These are phyloP conservation scores for Cryptops parisi DNA, from an alignment of 2,888 invertebrate species.

Conservation along the genomic window DNA sequence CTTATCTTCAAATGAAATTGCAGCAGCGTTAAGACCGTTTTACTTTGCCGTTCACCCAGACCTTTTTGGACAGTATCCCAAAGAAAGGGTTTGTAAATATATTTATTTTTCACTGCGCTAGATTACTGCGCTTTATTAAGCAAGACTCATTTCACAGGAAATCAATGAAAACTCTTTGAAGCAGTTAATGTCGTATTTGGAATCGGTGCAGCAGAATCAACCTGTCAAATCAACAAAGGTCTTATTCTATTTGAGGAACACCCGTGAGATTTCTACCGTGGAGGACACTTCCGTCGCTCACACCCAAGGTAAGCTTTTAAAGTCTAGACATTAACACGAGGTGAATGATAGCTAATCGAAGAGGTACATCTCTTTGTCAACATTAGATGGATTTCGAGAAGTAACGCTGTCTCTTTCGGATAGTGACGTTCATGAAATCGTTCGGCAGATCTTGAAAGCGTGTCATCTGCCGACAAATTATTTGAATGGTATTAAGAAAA, in stretches of 20 bases:
- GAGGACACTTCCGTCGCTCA: too few relatives aligned
- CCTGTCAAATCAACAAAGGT: slow-evolving; percentile 47
- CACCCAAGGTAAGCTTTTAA: too few relatives aligned
- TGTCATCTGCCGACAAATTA: slow-evolving; percentile 78
- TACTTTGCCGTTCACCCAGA: slow-evolving; percentile 94
- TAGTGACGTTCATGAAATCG: slow-evolving; percentile 51
- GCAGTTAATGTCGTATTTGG: slow-evolving; percentile 67
- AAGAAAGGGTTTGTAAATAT: slow-evolving; percentile 69
- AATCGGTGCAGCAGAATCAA: slow-evolving; percentile 48
- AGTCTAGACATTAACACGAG: too few relatives aligned
- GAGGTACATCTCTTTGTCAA: too few relatives aligned
- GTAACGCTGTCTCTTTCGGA: slow-evolving; percentile 58
- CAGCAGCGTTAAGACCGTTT: slow-evolving; percentile 80
- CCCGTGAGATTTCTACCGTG: too few relatives aligned
- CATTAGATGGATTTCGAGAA: slow-evolving; percentile 22
- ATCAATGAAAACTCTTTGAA: slow-evolving; percentile 84
- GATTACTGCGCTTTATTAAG: too few relatives aligned
- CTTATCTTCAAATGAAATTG: slow-evolving; percentile 65
- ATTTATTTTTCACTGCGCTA: too few relatives aligned
- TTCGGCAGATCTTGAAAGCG: slow-evolving; percentile 58
- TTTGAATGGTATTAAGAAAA: slow-evolving; percentile 50
- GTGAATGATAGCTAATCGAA: too few relatives aligned
- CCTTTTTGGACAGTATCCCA: slow-evolving; percentile 80
- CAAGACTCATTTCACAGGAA: slow-evolving; percentile 43
- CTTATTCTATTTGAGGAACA: slow-evolving; percentile 57